Evolutionary conservation across 2,888 invertebrate genomes (phyloP), one percentile per base, ranked within the genome.

Genomic region (Siphonodentalium dalli): DNA sequence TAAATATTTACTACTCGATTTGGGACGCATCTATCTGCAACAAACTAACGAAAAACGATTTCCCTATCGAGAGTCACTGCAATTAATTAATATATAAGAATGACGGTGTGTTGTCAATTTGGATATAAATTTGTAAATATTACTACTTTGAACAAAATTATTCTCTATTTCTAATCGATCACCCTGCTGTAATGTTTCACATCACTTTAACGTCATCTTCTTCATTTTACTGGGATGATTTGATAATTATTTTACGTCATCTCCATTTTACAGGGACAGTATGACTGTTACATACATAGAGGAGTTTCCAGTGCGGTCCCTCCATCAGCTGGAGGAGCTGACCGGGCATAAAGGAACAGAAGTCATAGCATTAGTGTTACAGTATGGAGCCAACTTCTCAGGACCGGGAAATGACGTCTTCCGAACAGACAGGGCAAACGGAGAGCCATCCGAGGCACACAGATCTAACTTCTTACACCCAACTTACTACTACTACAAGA

Each of bases 401-500:
- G 78, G 75, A 1, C 77, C 79, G 6, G 80, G 77, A 15, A 71
- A 76, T 34, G 83, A 84, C 65, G 76, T 82, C 21, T 84, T 84
- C 70, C 64, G 79, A 13, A 31, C 65, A 8, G 74, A 78, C 59
- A 55, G 84, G 40, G 83, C 83, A 2, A 78, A 75, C 1, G 81
- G 78, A 2, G 79, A 79, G 28, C 77, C 80, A 4, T 58, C 72
- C 3, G 76, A 78, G 33, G 83, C 82, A 8, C 80, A 83, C 59
- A 46, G 61, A 9, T 83, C 83, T 31, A 84, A 84, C 69, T 84
- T 84, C 64, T 72, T 84, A 0, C 84, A 84, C 60, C 84, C 84
- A 4, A 81, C 81, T 4, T 62, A 84, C 31, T 84, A 83, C 66
- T 82, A 78, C 58, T 84, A 82, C 63, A 67, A 74, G 2, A 47